A percentile compares a stretch with the other conserved stretches of the same genome.
Evolutionary conservation across 2,113 vertebrate genomes (phyloP).

Genomic region (Ochotona princeps): DNA sequence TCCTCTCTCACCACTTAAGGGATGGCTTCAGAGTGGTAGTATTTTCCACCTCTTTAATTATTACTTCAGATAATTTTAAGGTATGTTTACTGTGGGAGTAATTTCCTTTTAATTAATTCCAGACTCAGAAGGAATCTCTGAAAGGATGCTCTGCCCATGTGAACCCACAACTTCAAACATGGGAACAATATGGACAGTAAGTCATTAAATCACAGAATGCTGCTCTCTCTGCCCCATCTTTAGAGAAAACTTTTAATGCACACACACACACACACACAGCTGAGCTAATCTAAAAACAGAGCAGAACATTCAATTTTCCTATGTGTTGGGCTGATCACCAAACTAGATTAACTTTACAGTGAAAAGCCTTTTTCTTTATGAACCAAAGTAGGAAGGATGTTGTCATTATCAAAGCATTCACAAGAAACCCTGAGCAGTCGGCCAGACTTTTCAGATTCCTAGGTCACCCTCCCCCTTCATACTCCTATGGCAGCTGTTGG

Average conservation of each 20-base stretch:
- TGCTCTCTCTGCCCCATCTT: background rate
- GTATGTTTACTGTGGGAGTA: background rate
- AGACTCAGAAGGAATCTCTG: background rate
- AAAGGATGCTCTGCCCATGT: background rate
- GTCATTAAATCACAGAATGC: background rate
- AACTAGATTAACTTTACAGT: background rate
- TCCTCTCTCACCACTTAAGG: background rate
- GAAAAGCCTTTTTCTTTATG: background rate
- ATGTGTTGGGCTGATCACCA: constrained; percentile 20
- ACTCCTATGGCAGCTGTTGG: background rate
- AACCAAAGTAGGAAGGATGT: background rate
- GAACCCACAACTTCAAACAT: background rate
- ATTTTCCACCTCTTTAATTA: constrained; percentile 56
- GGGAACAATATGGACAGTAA: background rate
- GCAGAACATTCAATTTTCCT: constrained; percentile 18
- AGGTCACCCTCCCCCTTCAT: too few species aligned
- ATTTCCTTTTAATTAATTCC: constrained; percentile 64
- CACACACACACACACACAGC: too few species aligned
- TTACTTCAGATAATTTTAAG: constrained; percentile 38
- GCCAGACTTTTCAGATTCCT: background rate
- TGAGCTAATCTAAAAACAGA: constrained; percentile 18
- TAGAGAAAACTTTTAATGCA: background rate
- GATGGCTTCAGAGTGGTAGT: background rate
- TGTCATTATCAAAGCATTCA: background rate
- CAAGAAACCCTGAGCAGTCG: background rate